These are phyloP conservation scores for Meganola albula DNA, from an alignment of 2,888 invertebrate genomes.

Conservation along the genomic window DNA sequence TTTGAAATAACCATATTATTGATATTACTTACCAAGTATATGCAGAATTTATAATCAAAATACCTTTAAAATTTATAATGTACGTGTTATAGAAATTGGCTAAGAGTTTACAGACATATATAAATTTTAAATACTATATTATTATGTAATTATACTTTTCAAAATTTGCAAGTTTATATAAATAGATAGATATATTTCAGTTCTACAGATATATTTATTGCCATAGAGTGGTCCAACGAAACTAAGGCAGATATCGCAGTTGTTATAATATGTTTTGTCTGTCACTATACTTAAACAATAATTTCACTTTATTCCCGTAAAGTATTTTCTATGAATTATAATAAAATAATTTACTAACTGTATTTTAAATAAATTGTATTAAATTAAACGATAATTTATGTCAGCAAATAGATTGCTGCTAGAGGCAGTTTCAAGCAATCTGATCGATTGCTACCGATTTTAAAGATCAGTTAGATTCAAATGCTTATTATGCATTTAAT, in stretches of 20 bases:
- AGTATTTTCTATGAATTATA: conserved; percentile 29
- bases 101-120: too few species aligned
- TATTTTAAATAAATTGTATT: conserved; percentile 33
- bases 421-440: conserved; percentile 38
- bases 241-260: conserved; percentile 41
- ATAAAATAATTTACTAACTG: conserved; percentile 28
- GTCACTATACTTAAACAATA: conserved; percentile 19
- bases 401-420: conserved; percentile 27
- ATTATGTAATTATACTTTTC: too few species aligned
- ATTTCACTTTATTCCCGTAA: conserved; percentile 13
- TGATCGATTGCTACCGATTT: conserved; percentile 16
- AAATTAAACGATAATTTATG: conserved; percentile 35
- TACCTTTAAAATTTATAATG: too few species aligned
- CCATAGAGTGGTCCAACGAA: conserved; percentile 34
- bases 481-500: conserved; percentile 33
- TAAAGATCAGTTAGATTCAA: conserved; percentile 20
- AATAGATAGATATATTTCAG: conserved; percentile 15
- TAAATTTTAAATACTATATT: too few species aligned
- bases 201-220: conserved; percentile 36
- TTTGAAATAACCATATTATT: too few species aligned
- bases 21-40: too few species aligned
- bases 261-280: conserved; percentile 12
- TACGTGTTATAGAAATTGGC: too few species aligned
- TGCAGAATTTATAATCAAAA: too few species aligned
- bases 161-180: too few species aligned